Percentiles rank a stretch among this genome's conserved stretches.
These are phyloP conservation scores for Ditula angustiorana DNA, from an alignment of 2,888 invertebrate genomes.

Conservation along the genomic window DNA sequence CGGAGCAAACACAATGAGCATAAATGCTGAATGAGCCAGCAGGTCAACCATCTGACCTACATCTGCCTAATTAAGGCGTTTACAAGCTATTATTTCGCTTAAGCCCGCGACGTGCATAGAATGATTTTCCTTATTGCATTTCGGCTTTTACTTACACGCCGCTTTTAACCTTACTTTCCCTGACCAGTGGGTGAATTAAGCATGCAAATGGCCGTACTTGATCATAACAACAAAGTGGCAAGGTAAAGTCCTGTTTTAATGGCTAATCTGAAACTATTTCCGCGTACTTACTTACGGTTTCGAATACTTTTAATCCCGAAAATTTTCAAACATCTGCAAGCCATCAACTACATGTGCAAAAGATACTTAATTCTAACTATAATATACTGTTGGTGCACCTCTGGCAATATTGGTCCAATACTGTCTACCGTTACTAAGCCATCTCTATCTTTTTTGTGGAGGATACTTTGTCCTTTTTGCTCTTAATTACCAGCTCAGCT, in stretches of 20 bases:
- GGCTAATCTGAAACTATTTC: too few species aligned
- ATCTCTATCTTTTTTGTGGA: too few species aligned
- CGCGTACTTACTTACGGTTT: too few species aligned
- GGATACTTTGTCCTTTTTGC: neutral
- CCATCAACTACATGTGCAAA: too few species aligned
- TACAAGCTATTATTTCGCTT: conserved; percentile 46
- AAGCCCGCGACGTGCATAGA: conserved; percentile 49
- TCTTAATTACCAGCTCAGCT: neutral
- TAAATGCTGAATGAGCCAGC: conserved; percentile 57
- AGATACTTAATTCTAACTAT: too few species aligned
- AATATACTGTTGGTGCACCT: too few species aligned
- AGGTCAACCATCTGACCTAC: conserved; percentile 54
- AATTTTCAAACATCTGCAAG: too few species aligned
- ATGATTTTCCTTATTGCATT: conserved; percentile 54
- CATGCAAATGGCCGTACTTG: neutral
- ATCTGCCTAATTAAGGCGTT: conserved; percentile 43
- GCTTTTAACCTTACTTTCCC: conserved; percentile 24
- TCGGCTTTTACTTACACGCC: conserved; percentile 47
- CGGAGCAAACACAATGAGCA: conserved; percentile 43
- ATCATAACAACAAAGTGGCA: too few species aligned
- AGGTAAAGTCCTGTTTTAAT: too few species aligned
- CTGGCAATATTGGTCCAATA: too few species aligned
- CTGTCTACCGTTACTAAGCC: too few species aligned
- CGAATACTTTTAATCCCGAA: too few species aligned
- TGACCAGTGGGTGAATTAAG: neutral